Evolutionary conservation across 37 sponge, comb jelly and placozoan genomes (phyloP).

Genomic region (Halichondria panicea): DNA sequence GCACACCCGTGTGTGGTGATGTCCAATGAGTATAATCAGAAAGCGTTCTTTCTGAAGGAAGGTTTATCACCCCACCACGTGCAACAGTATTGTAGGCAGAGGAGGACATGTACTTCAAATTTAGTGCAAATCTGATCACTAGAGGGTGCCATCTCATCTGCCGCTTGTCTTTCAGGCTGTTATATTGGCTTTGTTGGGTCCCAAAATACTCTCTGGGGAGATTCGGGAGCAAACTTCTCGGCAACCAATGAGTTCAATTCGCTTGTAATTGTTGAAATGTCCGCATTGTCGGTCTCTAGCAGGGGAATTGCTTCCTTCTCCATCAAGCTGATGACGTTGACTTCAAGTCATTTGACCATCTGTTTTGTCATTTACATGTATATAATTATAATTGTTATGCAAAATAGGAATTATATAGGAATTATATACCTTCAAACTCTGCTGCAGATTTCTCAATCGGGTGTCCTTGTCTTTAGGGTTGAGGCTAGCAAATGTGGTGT

Average conservation of each 20-base stretch:
- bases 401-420: too few relatives aligned
- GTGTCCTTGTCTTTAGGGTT: not conserved
- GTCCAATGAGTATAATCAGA: slow-evolving; percentile 35
- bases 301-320: slow-evolving; percentile 8
- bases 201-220: slow-evolving; percentile 26
- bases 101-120: slow-evolving; percentile 16
- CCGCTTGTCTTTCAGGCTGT: slow-evolving; percentile 6
- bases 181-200: slow-evolving; percentile 33
- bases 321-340: not conserved
- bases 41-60: slow-evolving; percentile 23
- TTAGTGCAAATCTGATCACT: slow-evolving; percentile 27
- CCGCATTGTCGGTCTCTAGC: not conserved
- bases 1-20: slow-evolving; percentile 23
- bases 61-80: slow-evolving; percentile 10
- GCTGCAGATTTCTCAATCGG: slow-evolving; percentile 17
- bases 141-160: slow-evolving; percentile 38
- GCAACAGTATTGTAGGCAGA: slow-evolving; percentile 15
- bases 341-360: slow-evolving; percentile 1
- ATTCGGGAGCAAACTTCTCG: not conserved
- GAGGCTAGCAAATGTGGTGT: not conserved
- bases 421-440: not conserved
- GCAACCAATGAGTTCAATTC: slow-evolving; percentile 8
- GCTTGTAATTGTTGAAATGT: not conserved
- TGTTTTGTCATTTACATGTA: too few relatives aligned
- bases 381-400: too few relatives aligned